Percentiles rank a stretch among this genome's conserved stretches.
Conservation (phyloP, 1,140 invertebrate genomes). For the Zaprionus africanus region DNA sequence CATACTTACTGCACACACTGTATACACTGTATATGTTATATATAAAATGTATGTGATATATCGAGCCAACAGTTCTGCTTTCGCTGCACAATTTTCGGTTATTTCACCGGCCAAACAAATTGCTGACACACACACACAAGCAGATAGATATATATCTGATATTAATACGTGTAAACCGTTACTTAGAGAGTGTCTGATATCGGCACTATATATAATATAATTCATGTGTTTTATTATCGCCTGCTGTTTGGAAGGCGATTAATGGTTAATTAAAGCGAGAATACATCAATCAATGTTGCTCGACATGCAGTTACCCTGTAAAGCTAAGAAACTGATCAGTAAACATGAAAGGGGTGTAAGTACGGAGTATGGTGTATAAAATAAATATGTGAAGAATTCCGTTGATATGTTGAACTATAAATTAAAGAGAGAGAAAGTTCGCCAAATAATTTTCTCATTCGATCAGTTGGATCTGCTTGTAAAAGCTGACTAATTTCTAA, state of each 20-base stretch:
- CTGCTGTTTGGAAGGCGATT: slow-evolving; percentile 31
- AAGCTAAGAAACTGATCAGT: background rate
- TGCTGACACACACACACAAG: slow-evolving; percentile 26
- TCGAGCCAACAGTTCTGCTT: slow-evolving; percentile 34
- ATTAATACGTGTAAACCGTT: background rate
- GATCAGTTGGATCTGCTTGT: too few relatives aligned
- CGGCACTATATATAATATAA: slow-evolving; percentile 3
- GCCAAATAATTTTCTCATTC: too few relatives aligned
- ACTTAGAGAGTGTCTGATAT: slow-evolving; percentile 17
- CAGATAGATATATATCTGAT: background rate
- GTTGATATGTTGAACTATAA: too few relatives aligned
- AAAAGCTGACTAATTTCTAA: too few relatives aligned
- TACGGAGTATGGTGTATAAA: too few relatives aligned
- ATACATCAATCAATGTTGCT: background rate
- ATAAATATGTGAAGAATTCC: too few relatives aligned
- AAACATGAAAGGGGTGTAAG: background rate
- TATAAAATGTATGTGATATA: slow-evolving; percentile 8
- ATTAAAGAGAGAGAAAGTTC: too few relatives aligned
- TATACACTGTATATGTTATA: background rate
- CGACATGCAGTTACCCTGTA: background rate
- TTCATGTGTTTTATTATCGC: slow-evolving; percentile 48
- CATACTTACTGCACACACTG: background rate
- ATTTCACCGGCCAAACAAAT: slow-evolving; percentile 16
- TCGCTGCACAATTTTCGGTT: slow-evolving; percentile 34
- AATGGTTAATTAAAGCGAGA: slow-evolving; percentile 4